Evolutionary conservation across 2,797 vertebrate species (phyloP).

Genomic region (Enteromius paludinosus): DNA sequence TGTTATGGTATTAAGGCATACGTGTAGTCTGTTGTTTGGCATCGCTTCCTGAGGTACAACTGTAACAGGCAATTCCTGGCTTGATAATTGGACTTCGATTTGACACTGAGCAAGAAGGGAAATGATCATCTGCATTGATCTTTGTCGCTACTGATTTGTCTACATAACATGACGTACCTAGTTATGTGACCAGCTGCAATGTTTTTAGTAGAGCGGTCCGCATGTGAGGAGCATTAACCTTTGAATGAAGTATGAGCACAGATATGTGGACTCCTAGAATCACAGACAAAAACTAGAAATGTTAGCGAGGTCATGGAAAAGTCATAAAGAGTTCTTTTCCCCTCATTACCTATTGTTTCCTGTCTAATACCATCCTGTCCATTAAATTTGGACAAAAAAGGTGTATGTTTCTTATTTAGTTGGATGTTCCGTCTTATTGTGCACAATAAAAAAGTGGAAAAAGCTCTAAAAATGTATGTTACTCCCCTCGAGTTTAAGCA

Average conservation of each 20-base stretch:
- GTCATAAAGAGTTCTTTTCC: background rate
- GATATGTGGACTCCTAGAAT: background rate
- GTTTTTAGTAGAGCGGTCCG: conserved; percentile 53
- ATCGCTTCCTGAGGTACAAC: conserved; percentile 56
- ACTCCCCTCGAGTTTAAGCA: no score
- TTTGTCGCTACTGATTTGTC: conserved; percentile 69
- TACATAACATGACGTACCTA: conserved; percentile 69
- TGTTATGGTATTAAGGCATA: background rate
- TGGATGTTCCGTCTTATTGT: no score
- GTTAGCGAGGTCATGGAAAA: background rate
- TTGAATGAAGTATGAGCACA: background rate
- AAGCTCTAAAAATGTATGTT: background rate
- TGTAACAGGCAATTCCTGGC: conserved; percentile 53
- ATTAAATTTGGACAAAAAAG: background rate
- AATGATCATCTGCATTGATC: conserved; percentile 76
- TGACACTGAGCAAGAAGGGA: conserved; percentile 69
- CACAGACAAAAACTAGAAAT: background rate
- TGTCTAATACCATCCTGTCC: background rate
- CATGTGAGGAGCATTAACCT: conserved; percentile 20
- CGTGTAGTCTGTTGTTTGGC: conserved; percentile 3
- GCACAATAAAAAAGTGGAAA: background rate
- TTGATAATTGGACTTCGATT: conserved; percentile 79
- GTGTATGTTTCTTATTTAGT: no score
- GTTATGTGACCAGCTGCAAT: conserved; percentile 62
- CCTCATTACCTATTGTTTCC: background rate